phyloP scores from a whole-genome alignment of 2,113 vertebrate species.

The Sturnira hondurensis region DNA sequence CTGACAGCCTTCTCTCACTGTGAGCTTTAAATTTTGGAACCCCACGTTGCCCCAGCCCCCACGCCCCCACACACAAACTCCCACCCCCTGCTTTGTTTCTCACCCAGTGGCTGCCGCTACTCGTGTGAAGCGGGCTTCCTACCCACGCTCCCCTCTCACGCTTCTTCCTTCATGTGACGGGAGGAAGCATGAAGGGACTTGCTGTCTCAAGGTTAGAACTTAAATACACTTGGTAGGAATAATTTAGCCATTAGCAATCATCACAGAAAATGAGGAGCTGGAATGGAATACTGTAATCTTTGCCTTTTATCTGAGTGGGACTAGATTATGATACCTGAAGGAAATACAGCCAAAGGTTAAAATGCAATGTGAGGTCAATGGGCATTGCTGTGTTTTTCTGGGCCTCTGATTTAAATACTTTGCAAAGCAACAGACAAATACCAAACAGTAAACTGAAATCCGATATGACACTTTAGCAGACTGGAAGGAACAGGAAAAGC shows the following conservation, averaged over 20 bases:
- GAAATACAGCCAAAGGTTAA: not conserved
- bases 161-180: rapidly evolving
- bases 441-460: not conserved
- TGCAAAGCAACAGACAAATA: not conserved
- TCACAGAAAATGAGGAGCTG: not conserved
- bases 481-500: not conserved
- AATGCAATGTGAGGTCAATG: not conserved
- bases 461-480: not conserved
- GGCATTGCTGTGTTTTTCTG: not conserved
- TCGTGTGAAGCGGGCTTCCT: not conserved
- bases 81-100: not conserved
- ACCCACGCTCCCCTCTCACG: rapidly evolving
- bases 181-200: not conserved
- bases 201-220: not conserved
- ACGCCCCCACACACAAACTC: rapidly evolving
- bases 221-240: not conserved
- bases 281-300: not conserved
- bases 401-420: not conserved
- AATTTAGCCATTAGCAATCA: not conserved
- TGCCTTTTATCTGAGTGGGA: not conserved
- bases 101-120: not conserved
- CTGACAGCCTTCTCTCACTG: not conserved
- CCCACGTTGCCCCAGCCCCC: not conserved
- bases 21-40: not conserved
- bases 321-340: not conserved